Base-by-base conservation (phyloP, 1,140 invertebrate genomes). In the Bombyx mandarina region DNA sequence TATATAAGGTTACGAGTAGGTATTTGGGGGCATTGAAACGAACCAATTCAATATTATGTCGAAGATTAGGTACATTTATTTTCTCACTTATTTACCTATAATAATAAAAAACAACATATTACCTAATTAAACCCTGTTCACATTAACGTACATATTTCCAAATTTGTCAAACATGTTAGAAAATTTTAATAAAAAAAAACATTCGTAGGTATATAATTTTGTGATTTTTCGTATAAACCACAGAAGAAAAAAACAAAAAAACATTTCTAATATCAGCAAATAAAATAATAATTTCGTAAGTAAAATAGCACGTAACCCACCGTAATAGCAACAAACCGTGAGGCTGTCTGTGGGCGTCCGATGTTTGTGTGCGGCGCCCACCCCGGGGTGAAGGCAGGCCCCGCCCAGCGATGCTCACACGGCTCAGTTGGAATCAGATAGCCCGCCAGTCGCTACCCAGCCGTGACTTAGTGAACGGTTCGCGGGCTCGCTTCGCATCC, bases 351-450 rank as follows among this genome's bases (percentile, higher is more conserved):
- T 76, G 70, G 69, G 77, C 69, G 75, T 74, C 26, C 49, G 58
- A 63, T 52, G 60, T 10, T 35, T 67, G 77, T 79, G 79, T 75
- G 79, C 65, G 73, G 26, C 64, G 61, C 71, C 75, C 73, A 71
- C 73, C 75, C 75, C 61, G 65, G 71, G 74, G 73, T 67, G 65
- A 69, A 60, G 49, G 57, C 58, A 76, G 64, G 79, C 79, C 72
- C 79, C 79, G 77, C 79, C 79, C 71, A 70, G 61, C 61, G 75
- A 77, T 86, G 83, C 79, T 86, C 83, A 84, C 75, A 86, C 83
- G 83, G 81, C 77, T 86, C 74, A 86, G 62, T 86, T 82, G 81
- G 76, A 86, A 86, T 86, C 83, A 86, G 81, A 84, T 86, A 78
- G 81, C 77, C 82, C 78, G 83, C 77, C 83, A 86, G 83, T 86